A percentile compares a stretch with the other conserved stretches of the same genome.
These are phyloP conservation scores for Tetheella fluctuosa DNA, from an alignment of 2,888 invertebrate genomes.

Conservation along the genomic window DNA sequence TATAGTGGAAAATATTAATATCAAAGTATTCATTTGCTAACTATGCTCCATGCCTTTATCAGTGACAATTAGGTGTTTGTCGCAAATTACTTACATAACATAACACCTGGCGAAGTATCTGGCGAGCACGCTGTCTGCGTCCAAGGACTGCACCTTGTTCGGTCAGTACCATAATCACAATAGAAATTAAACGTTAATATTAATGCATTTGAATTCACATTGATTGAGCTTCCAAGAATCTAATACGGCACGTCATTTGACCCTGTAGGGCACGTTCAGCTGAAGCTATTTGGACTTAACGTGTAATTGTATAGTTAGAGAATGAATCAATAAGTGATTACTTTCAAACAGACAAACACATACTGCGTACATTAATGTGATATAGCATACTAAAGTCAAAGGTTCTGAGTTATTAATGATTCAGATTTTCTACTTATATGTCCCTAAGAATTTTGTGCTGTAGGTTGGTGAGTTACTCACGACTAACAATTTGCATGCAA, in stretches of 20 bases:
- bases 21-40: no score
- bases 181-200: constrained; percentile 36
- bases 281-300: constrained; percentile 42
- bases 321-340: constrained; percentile 18
- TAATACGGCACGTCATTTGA: constrained; percentile 53
- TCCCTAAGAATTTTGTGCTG: constrained; percentile 39
- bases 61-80: constrained; percentile 25
- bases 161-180: constrained; percentile 23
- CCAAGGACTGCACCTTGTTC: constrained; percentile 49
- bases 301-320: constrained; percentile 19
- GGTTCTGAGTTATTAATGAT: constrained; percentile 40
- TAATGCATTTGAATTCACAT: constrained; percentile 29
- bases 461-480: constrained; percentile 42
- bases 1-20: neutral
- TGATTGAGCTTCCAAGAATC: constrained; percentile 31
- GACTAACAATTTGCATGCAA: constrained; percentile 61
- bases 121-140: constrained; percentile 14
- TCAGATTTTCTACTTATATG: constrained; percentile 32
- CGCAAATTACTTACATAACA: constrained; percentile 1
- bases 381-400: constrained; percentile 24
- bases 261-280: constrained; percentile 54
- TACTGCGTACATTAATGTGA: constrained; percentile 24
- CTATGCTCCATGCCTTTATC: no score
- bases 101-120: neutral
- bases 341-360: constrained; percentile 29